Evolutionary conservation across 2,888 invertebrate genomes (phyloP).

Genomic region (Entomobrya multifasciata): DNA sequence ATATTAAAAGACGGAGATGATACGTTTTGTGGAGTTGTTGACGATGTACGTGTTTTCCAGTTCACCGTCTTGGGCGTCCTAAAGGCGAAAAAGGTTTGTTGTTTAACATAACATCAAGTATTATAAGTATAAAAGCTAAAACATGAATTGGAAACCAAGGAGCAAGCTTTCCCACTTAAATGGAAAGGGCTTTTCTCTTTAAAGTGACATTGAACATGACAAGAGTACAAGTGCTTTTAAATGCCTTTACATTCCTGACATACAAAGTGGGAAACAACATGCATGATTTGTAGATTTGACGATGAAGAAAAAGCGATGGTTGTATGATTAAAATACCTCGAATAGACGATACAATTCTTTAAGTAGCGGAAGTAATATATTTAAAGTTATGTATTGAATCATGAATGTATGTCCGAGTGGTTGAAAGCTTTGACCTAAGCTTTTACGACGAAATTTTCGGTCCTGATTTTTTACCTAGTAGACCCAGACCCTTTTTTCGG

Average conservation of each 20-base stretch:
- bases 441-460: no score
- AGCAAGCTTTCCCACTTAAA: not conserved
- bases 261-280: no score
- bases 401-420: no score
- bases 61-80: slow-evolving; percentile 64
- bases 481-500: no score
- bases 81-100: slow-evolving; percentile 69
- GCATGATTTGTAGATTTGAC: not conserved
- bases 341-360: no score
- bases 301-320: no score
- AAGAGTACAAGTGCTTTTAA: not conserved
- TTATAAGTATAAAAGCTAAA: not conserved
- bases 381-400: no score
- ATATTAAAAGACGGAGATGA: slow-evolving; percentile 68
- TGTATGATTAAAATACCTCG: no score
- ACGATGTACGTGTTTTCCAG: slow-evolving; percentile 69
- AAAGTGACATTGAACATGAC: no score
- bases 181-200: not conserved
- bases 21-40: slow-evolving; percentile 68
- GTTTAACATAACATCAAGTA: not conserved
- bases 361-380: no score
- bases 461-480: no score
- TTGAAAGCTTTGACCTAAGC: no score
- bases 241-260: not conserved
- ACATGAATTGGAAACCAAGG: not conserved